Conservation (phyloP, 2,888 invertebrate species). For the Thymelicus lineola region DNA sequence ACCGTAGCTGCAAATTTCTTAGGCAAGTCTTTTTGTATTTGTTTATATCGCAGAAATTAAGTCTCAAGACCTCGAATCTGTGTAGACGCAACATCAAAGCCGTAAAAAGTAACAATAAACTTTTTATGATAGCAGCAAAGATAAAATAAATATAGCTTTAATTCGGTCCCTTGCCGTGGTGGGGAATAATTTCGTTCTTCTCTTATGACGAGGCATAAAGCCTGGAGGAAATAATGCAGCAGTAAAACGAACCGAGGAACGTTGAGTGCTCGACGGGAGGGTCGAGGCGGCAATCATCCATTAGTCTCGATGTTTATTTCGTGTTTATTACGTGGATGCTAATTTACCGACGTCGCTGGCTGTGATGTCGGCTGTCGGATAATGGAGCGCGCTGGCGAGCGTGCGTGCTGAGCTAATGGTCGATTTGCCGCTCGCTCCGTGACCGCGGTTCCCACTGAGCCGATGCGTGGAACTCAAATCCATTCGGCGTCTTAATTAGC, state of each 20-base stretch:
- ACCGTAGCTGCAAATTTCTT: conserved; percentile 8
- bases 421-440: conserved; percentile 50
- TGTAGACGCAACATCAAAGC: conserved; percentile 61
- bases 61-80: conserved; percentile 50
- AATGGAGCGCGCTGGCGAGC: conserved; percentile 56
- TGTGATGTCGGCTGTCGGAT: conserved; percentile 58
- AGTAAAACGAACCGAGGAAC: conserved; percentile 41
- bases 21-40: conserved; percentile 9
- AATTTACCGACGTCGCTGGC: conserved; percentile 63
- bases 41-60: conserved; percentile 14
- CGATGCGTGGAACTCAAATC: conserved; percentile 55
- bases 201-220: conserved; percentile 53
- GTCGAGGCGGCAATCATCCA: conserved; percentile 67
- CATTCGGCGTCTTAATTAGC: conserved; percentile 64
- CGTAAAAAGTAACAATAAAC: conserved; percentile 74
- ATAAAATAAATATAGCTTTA: conserved; percentile 71
- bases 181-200: conserved; percentile 51
- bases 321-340: conserved; percentile 71
- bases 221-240: conserved; percentile 46
- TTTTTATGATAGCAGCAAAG: conserved; percentile 66
- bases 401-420: conserved; percentile 51
- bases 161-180: conserved; percentile 53
- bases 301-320: conserved; percentile 79
- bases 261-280: conserved; percentile 41
- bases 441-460: conserved; percentile 51